Conservation (phyloP, 2,888 invertebrate species). For the Chrysina gloriosa region DNA sequence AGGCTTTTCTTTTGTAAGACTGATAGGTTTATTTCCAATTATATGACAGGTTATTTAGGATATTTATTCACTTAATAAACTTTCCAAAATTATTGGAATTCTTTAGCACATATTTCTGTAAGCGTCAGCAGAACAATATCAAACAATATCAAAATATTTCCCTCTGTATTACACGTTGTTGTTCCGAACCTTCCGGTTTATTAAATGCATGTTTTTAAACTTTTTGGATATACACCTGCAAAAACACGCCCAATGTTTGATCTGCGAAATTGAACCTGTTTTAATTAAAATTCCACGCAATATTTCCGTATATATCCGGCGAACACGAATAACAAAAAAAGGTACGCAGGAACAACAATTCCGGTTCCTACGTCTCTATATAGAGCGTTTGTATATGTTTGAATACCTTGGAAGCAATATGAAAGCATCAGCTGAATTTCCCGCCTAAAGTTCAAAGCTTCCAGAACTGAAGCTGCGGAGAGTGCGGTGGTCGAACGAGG, state of each 20-base stretch:
- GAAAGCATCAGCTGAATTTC: neutral
- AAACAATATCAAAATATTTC: no score
- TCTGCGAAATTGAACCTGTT: constrained; percentile 22
- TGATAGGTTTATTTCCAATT: no score
- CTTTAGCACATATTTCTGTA: no score
- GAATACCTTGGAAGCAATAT: neutral
- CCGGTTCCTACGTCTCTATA: neutral
- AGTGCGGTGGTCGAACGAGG: neutral
- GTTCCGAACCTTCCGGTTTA: neutral
- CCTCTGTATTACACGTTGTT: no score
- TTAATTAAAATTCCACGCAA: constrained; percentile 33
- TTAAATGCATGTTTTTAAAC: constrained; percentile 8
- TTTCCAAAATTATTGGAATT: no score
- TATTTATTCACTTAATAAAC: no score
- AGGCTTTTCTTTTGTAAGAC: no score
- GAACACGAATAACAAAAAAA: constrained; percentile 22
- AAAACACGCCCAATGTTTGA: constrained; percentile 18
- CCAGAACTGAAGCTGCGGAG: neutral
- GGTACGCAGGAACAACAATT: neutral
- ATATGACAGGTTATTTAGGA: no score
- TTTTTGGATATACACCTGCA: neutral
- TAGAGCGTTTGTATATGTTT: neutral
- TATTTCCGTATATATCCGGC: constrained; percentile 4
- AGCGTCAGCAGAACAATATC: no score
- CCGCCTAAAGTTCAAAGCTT: neutral